Percentiles rank a stretch among this genome's conserved stretches.
These are phyloP conservation scores for Microcaecilia unicolor DNA, from an alignment of 2,797 vertebrate genomes.

Conservation along the genomic window DNA sequence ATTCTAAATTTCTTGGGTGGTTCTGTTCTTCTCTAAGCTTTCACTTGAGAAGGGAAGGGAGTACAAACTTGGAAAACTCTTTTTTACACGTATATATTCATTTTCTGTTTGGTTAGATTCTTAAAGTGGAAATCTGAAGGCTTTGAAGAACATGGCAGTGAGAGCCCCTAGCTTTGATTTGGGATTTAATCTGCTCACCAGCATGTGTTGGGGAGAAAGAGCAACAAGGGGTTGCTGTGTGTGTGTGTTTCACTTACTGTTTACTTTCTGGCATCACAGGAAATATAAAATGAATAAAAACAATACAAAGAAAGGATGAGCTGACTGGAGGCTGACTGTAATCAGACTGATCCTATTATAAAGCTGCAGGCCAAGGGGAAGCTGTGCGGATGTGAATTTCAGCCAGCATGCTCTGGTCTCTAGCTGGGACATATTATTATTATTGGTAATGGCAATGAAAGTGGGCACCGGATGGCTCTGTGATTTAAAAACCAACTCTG, in stretches of 20 bases:
- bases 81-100: not conserved
- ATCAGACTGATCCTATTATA: too few species aligned
- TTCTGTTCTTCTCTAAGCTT: slow-evolving; percentile 9
- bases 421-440: too few species aligned
- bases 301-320: too few species aligned
- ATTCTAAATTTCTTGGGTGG: slow-evolving; percentile 16
- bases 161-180: slow-evolving; percentile 49
- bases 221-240: not conserved
- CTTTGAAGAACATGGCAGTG: slow-evolving; percentile 32
- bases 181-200: slow-evolving; percentile 31
- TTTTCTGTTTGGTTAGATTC: slow-evolving; percentile 25
- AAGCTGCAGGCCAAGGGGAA: too few species aligned
- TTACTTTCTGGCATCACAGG: too few species aligned
- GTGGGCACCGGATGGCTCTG: too few species aligned
- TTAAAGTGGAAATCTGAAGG: slow-evolving; percentile 46
- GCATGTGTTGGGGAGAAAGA: not conserved
- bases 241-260: rapidly evolving
- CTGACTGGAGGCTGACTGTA: too few species aligned
- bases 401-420: too few species aligned
- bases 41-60: slow-evolving; percentile 21
- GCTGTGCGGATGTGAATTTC: too few species aligned
- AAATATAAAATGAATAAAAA: too few species aligned
- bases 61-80: slow-evolving; percentile 5
- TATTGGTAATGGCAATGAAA: too few species aligned
- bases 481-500: too few species aligned